phyloP scores from a whole-genome alignment of 1,140 invertebrate genomes.

The Chionoecetes opilio region DNA sequence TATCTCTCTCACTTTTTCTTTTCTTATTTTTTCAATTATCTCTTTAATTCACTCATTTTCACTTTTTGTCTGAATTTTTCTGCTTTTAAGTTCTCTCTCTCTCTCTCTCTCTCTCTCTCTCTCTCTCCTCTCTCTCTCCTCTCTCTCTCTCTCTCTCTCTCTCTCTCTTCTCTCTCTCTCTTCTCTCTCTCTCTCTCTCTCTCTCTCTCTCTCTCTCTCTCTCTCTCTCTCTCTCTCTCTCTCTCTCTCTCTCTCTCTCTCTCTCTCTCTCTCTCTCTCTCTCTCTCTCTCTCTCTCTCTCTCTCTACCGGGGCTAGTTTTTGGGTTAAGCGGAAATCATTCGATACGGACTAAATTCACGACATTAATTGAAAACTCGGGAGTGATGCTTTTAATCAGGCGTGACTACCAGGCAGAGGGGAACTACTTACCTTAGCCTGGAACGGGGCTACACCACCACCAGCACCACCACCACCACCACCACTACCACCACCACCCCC shows the following conservation, averaged over 20 bases:
- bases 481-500: neutral
- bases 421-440: neutral
- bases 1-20: too few relatives aligned
- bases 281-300: conserved; percentile 21
- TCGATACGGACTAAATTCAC: neutral
- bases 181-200: too few relatives aligned
- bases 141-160: too few relatives aligned
- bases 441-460: neutral
- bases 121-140: too few relatives aligned
- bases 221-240: too few relatives aligned
- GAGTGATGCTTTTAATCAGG: conserved; percentile 7
- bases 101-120: too few relatives aligned
- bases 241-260: neutral
- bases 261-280: neutral
- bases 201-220: too few relatives aligned
- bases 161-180: too few relatives aligned
- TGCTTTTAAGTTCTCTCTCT: too few relatives aligned
- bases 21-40: too few relatives aligned
- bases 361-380: conserved; percentile 6
- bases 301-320: neutral
- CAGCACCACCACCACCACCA: neutral
- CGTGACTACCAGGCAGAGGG: neutral
- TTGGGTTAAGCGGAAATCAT: neutral
- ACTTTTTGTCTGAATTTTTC: too few relatives aligned
- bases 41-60: too few relatives aligned